Evolutionary conservation across 2,113 vertebrate genomes (phyloP), one percentile per base, ranked within the genome.

Genomic region (Apodemus speciosus): DNA sequence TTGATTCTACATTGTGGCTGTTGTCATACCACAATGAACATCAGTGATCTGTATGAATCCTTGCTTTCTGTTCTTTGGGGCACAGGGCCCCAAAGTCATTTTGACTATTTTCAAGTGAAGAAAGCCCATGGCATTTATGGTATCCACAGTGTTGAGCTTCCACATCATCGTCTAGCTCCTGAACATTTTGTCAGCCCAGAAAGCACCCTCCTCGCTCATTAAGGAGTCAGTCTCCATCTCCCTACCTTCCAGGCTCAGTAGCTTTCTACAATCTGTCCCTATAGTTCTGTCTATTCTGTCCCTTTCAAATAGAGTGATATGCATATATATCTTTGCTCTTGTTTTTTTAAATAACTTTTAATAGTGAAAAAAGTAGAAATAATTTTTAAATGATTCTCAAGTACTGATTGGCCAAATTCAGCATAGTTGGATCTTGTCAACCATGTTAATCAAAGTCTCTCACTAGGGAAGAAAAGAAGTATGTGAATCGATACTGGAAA

Each of bases 401-500:
- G 21, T 15, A 46, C 35, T 62, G 4, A 0, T 43, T 38, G 18
- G 25, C n/a, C 73, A 62, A 13, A 38, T 35, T n/a, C 0, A 38
- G 53, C 30, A 0, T 14, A 10, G 15, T 9, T 0, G 2, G 21
- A 58, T 27, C 66, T 21, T 16, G n/a, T 60, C 46, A 62, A 40
- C 79, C 10, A 20, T 49, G 0, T 77, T 93, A 87, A 95, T 27
- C 0, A 6, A 9, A 1, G 1, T 96, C 38, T 94, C 53, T 73
- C 90, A 53, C 38, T 97, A 99, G 99, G 97, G 97, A 92, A 68
- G 98, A 99, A 89, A 97, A 98, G 75, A 98, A 98, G 75, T 99
- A 99, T 0, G 97, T 98, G 97, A 99, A 98, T 97, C 99, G 98
- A 90, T 99, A 98, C 98, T 99, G 99, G 99, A 99, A 99, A 97